Evolutionary conservation across 2,113 vertebrate species (phyloP), one percentile per base, ranked within the genome.

Genomic region (Podarcis cretensis): DNA sequence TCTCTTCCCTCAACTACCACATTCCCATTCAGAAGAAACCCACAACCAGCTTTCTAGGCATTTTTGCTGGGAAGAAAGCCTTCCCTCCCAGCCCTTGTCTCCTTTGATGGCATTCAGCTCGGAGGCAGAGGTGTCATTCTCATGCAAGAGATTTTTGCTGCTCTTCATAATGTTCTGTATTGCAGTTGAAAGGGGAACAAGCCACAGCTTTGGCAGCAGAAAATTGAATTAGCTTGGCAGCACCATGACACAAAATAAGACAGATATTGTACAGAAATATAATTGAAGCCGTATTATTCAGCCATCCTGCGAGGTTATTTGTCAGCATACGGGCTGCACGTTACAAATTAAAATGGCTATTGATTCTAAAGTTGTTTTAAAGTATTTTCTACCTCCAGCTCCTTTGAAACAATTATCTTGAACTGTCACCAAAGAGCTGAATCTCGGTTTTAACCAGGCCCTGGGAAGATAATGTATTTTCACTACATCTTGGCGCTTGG

Each of bases 151-250:
- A 89, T 94, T 95, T 93, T 91, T 93, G 94, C 91, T 91, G 90
- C 91, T 95, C 89, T 94, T 94, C 90, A 86, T 92, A 40, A 93
- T 89, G 82, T 92, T 93, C 83, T 94, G 73, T 90, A 93, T 96
- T 95, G 90, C 81, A 84, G 92, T 84, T 87, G 94, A 93, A 94
- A 90, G 73, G 89, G 85, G 91, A 95, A 90, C 92, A 92, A 93
- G 93, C 91, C 90, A 40, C 65, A 88, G 92, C 90, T 84, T 54
- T 95, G 93, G 92, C 85, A 92, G 94, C 90, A 94, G 94, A 89
- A 92, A 96, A 96, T 94, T 95, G 91, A 95, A 95, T 96, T 96
- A 96, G 93, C 87, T 94, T 92, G 89, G 92, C 91, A 85, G 91
- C 88, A 4, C 81, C 91, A 74, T 89, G 87, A 68, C 90, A 90